Evolutionary conservation across 92 coral and sea anemone genomes (phyloP).

Genomic region (Scolanthus callimorphus): DNA sequence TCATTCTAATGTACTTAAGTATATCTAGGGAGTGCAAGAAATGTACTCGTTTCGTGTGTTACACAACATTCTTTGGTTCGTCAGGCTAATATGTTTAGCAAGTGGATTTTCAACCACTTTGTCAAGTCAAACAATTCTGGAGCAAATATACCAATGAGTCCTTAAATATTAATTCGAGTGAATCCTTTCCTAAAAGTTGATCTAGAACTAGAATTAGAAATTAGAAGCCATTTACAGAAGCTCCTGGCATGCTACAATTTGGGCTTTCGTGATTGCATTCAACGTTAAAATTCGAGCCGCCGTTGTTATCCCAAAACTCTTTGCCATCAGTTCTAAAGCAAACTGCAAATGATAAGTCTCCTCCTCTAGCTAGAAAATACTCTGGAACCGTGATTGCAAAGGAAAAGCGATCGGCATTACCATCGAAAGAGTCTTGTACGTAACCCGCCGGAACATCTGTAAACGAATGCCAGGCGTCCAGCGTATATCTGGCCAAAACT

Average conservation of each 20-base stretch:
- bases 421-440: conserved; percentile 92
- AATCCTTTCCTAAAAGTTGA: no score
- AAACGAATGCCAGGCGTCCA: conserved; percentile 72
- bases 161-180: no score
- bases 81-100: no score
- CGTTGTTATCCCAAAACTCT: conserved; percentile 97
- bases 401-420: conserved; percentile 88
- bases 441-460: conserved; percentile 60
- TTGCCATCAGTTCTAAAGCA: conserved; percentile 73
- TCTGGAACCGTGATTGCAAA: conserved; percentile 90
- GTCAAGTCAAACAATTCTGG: no score
- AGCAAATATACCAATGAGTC: no score
- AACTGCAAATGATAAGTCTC: conserved; percentile 77
- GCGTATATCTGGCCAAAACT: conserved; percentile 61
- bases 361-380: conserved; percentile 77
- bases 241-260: background rate
- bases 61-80: no score
- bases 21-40: no score
- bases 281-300: conserved; percentile 67
- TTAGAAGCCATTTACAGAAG: conserved; percentile 11
- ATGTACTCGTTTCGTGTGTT: no score
- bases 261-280: conserved; percentile 59
- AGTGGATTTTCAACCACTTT: no score
- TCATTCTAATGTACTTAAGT: no score
- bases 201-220: no score